A percentile compares a stretch with the other conserved stretches of the same genome.
Evolutionary conservation across 2,797 vertebrate species (phyloP).

Genomic region (Hylomyscus alleni): DNA sequence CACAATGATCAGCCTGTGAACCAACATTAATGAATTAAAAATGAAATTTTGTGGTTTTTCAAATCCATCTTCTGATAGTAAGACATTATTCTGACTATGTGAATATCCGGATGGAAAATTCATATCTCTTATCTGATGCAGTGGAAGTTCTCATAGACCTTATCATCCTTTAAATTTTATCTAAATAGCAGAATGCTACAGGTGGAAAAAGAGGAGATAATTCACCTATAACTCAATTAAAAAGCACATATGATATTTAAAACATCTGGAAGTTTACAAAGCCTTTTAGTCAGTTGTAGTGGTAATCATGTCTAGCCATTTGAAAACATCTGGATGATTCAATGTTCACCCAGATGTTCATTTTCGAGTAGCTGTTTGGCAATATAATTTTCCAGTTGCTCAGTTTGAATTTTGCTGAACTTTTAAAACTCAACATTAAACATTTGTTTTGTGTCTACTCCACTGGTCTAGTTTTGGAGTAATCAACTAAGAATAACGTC

Average conservation of each 20-base stretch:
- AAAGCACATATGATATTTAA: constrained; percentile 43
- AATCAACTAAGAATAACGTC: constrained; percentile 12
- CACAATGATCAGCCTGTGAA: background rate
- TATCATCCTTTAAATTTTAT: constrained; percentile 23
- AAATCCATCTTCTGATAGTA: constrained; percentile 37
- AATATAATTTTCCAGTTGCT: constrained; percentile 67
- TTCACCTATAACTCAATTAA: background rate
- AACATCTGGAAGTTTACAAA: constrained; percentile 55
- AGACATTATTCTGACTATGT: constrained; percentile 37
- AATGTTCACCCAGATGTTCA: constrained; percentile 73
- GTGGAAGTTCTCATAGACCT: constrained; percentile 9
- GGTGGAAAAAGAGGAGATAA: background rate
- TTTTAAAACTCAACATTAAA: constrained; percentile 51
- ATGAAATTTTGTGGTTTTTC: constrained; percentile 63
- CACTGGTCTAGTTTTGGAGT: background rate
- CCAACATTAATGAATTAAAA: constrained; percentile 65
- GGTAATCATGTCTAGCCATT: constrained; percentile 52
- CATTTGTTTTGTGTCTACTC: constrained; percentile 49
- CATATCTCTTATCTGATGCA: constrained; percentile 38
- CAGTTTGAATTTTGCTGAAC: constrained; percentile 66
- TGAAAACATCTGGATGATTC: constrained; percentile 71
- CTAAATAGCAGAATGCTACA: background rate
- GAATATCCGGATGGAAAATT: constrained; percentile 24
- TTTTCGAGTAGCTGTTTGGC: constrained; percentile 65
- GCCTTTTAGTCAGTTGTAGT: constrained; percentile 38